Base-by-base conservation (phyloP, 1,140 invertebrate genomes). In the Nasonia giraulti region DNA sequence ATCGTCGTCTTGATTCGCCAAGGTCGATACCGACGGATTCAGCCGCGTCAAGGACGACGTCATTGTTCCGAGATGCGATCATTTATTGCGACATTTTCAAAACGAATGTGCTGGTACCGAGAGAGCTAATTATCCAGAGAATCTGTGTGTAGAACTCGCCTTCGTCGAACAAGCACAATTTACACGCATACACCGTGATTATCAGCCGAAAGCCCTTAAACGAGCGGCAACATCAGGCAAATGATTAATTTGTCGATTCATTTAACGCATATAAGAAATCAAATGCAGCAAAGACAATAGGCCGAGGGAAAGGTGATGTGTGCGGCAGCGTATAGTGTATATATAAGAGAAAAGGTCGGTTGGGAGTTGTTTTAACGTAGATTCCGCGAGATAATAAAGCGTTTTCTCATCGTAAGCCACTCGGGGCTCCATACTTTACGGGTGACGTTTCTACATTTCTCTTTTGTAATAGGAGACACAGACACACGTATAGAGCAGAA, bases 161-260 rank as follows among this genome's bases (percentile, higher is more conserved):
- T 12, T 47, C 44, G 44, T 68, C 62, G 7, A 68, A 68, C 62
- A 68, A 68, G n/a, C 62, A 14, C 62, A 4, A 23, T 20, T 10
- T 50, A 50, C 2, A 27, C 27, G 27, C 27, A 14, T 50, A 50
- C 2, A 17, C 47, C 12, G 47, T 14, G 20, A 62, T 71, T 31
- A 71, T 31, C 27, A 14, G 10, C 27, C 23, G 27, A 75, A 78
- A 69, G 0, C n/a, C 50, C 12, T 17, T 23, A 27, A 47, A 31
- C 20, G 8, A 44, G 8, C 40, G 8, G 33, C 50, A 76, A 20
- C 1, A 80, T 4, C 17, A 12, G 14, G 6, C 10, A 68, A 85
- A 85, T 81, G 78, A 85, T 85, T 85, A 80, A 85, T 85, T 85
- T 80, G 83, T 80, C 83, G 77, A 85, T 85, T 85, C 69, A 81